These are phyloP conservation scores for Struthidea cinerea DNA, from an alignment of 2,113 vertebrate species.

Conservation along the genomic window DNA sequence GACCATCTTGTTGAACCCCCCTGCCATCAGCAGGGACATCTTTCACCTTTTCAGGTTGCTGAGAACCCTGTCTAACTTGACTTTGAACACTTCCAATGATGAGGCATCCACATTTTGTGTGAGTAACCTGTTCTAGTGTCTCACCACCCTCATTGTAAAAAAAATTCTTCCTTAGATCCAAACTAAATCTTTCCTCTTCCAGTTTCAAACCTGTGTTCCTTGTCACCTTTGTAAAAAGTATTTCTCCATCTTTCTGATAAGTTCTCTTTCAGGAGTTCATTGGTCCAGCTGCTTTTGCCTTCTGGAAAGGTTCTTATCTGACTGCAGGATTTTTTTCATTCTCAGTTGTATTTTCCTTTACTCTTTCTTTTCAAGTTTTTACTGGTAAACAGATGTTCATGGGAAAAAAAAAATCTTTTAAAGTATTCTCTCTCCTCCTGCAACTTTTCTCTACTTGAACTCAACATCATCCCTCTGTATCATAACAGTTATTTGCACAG, in stretches of 20 bases:
- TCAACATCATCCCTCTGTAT: not conserved
- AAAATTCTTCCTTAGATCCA: not conserved
- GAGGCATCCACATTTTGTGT: not conserved
- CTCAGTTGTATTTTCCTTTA: not conserved
- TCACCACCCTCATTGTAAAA: not conserved
- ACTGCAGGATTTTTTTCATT: not conserved
- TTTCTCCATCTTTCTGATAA: not conserved
- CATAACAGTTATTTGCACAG: not conserved
- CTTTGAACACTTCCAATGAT: not conserved
- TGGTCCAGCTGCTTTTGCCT: not conserved
- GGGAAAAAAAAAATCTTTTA: not conserved
- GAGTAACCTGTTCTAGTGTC: not conserved
- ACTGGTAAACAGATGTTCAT: not conserved
- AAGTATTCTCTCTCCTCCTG: slow-evolving; percentile 23
- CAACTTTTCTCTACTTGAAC: not conserved
- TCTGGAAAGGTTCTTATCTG: not conserved
- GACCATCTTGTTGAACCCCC: not conserved
- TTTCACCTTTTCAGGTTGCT: not conserved
- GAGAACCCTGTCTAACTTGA: not conserved
- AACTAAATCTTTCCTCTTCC: not conserved
- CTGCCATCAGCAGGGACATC: not conserved
- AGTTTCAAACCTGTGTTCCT: not conserved
- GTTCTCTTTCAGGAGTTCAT: not conserved
- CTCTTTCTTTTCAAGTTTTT: not conserved
- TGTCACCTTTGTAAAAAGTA: not conserved